Base-by-base conservation (phyloP, 2,797 vertebrate species). In the Characodon lateralis region DNA sequence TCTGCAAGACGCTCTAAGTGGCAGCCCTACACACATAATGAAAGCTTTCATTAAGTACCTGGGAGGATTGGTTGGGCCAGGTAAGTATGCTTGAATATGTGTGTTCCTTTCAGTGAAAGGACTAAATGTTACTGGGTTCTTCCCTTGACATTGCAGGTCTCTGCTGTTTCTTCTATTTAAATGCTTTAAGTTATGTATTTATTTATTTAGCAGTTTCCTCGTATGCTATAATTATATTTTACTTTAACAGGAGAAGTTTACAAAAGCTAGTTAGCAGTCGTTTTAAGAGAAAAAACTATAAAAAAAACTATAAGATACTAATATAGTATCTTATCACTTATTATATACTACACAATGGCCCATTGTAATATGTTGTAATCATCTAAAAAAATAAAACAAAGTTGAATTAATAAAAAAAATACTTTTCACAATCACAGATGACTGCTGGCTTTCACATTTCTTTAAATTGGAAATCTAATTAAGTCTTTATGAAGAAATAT, bases 11-110 rank as follows among this genome's bases (percentile, higher is more conserved):
- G 31, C 90, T 91, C 90, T 92, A 93, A 94, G 92, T 92, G 83
- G 92, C 89, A 91, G 89, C 89, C 88, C 16, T 82, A 84, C 74
- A 84, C 70, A 72, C 91, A 93, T 93, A 93, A 95, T 92, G 91
- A 91, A 88, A 78, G 88, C 94, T 93, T 94, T 94, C 91, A 93
- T 94, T 92, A 88, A 82, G 88, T 80, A 88, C 79, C 81, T 76
- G 80, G 72, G 81, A 74, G 78, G 87, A 82, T 78, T 56, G 58
- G 78, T 61, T 79, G 80, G 68, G 78, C 50, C 61, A 83, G 88
- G 83, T 85, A 79, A 69, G 77, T 46, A 61, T 73, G 77, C 20
- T 1, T 65, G 39, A 61, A 70, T 77, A n/a, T 69, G 58, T 66
- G 73, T 65, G 28, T 70, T 72, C 53, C 26, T 68, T 28, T 78